Base-by-base conservation (phyloP, 2,888 invertebrate genomes). In the Cataglyphis albicans region DNA sequence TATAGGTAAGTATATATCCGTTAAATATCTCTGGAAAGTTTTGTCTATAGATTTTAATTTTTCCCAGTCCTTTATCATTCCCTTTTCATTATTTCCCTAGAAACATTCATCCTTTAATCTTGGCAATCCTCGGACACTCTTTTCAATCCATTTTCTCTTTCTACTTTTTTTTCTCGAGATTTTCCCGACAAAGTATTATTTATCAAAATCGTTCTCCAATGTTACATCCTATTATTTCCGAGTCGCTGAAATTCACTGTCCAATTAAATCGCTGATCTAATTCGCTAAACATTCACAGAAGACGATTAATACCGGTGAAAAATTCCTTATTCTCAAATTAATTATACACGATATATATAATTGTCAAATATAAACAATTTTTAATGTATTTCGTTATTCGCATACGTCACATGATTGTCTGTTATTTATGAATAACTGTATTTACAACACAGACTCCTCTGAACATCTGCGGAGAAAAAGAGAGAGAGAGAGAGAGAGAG, bases 11-110 rank as follows among this genome's bases (percentile, higher is more conserved):
- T 44, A 52, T 44, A 63, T 15, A 57, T 29, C 48, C 55, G 74
- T 75, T 67, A 57, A 75, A 82, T 52, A 75, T 38, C n/a, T 7
- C 55, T 35, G 7, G 61, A 59, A 74, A 70, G 38, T 68, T 75
- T 48, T 38, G 63, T 57, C 57, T 59, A 64, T 63, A 75, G 48
- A 57, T 61, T 44, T 61, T 72, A 67, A 81, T 84, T 65, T 80
- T 38, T 15, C 15, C 48, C 21, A 57, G 35, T 76, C 32, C 1
- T 55, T 81, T 18, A 6, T 4, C 4, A 25, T 75, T 44, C 25
- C 25, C 21, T 64, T 76, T 67, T 80, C 63, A 63, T 74, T 59
- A 29, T 63, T n/a, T 7, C 25, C 25, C 63, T 12, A 32, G 18
- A 15, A n/a, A n/a, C 57, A 41, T 44, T 57, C 57, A 18, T 75